Evolutionary conservation across 2,113 vertebrate genomes (phyloP), one percentile per base, ranked within the genome.

Genomic region (Psittacula cyanocephala): DNA sequence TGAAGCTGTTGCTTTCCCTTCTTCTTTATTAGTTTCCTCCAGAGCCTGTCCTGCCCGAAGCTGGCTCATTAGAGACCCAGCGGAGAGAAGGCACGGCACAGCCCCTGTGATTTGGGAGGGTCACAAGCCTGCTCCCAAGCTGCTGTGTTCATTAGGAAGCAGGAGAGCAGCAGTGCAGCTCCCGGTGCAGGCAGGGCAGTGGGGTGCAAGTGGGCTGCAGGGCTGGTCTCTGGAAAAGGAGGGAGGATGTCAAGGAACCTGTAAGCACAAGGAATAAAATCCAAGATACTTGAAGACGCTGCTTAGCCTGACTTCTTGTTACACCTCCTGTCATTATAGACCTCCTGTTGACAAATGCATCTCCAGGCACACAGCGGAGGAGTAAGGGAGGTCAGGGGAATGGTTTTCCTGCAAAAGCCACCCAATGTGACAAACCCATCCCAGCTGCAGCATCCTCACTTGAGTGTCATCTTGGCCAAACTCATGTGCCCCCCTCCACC

Each of bases 101-200:
- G 25, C 7, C 17, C 33, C 39, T 29, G 8, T 22, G 57, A 5
- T 20, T 29, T 64, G 1, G 3, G 33, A 24, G 17, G 63, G 18
- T 10, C 1, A 0, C 37, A n/a, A 2, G 5, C 69, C 17, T 29
- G 8, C 31, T 88, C 10, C 28, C 65, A 18, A 0, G 25, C 6
- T 46, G 17, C 62, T 60, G 25, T 25, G n/a, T 7, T 43, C 17
- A 3, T 17, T 19, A 63, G 27, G 12, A 39, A 50, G 57, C 76
- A 7, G 24, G 43, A 35, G 17, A 22, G 6, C 23, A 17, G 46
- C 8, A 11, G 5, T 12, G 17, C 47, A 57, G 50, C 47, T 10
- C 0, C 0, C 31, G 0, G 0, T 7, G 50, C 33, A 33, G 22
- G 70, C 47, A 43, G 50, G 29, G 43, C 83, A 82, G 86, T 2